Base-by-base conservation (phyloP, 2,888 invertebrate species). In the Heteropelma amictum region DNA sequence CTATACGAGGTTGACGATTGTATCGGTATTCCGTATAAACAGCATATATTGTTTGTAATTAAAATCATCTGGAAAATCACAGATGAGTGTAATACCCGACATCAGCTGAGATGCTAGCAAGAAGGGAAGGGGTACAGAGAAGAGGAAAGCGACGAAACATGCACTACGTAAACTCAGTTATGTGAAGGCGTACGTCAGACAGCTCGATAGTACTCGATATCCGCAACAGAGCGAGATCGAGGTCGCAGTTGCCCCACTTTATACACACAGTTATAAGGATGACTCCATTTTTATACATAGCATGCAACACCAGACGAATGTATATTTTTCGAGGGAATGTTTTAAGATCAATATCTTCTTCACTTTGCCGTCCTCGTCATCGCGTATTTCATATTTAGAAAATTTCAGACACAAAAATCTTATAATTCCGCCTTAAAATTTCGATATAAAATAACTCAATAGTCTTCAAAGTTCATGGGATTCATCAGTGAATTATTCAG, bases 161-260 rank as follows among this genome's bases (percentile, higher is more conserved):
- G 65, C 30, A 65, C 17, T 12, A 60, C 19, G 19, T 19, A 33
- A 26, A 53, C 26, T 35, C 68, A 35, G 38, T 12, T 63, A 47
- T 40, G 42, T 54, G 60, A 70, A 49, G 74, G 54, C 49, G 74
- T 42, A 53, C 65, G 54, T 54, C 23, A 54, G 65, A 51, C 64
- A 70, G 70, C 65, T 74, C 74, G 70, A 74, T 74, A 74, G 65
- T 70, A 74, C 65, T 74, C 74, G 74, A 74, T 70, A 74, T 74
- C 70, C 74, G 74, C 70, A 69, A 74, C 64, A 61, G 65, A 74
- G 70, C 65, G 74, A 70, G 65, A 74, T 74, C 74, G 70, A 69
- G 70, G 60, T 40, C 70, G 45, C 30, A 40, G 74, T 58, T 74
- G 74, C 70, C 74, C 74, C 65, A 74, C 74, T 74, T n/a, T 70